Evolutionary conservation across 2,113 vertebrate species (phyloP).

Genomic region (Erinaceus europaeus): DNA sequence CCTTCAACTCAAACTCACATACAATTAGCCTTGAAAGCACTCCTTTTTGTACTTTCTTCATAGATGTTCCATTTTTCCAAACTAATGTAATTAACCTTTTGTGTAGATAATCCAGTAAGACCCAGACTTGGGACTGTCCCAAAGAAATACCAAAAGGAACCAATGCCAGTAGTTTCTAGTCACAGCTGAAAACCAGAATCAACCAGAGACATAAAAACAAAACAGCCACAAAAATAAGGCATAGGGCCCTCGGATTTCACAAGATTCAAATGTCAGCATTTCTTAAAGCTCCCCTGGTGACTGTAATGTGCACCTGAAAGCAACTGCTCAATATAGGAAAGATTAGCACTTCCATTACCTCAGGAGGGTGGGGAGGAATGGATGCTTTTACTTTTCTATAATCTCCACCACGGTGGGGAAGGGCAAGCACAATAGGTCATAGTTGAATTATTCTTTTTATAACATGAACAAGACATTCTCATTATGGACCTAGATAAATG

Average conservation of each 20-base stretch:
- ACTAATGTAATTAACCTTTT: background rate
- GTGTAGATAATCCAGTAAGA: background rate
- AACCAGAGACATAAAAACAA: conserved; percentile 20
- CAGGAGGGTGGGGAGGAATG: background rate
- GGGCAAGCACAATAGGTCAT: background rate
- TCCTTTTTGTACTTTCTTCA: background rate
- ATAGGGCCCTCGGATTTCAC: background rate
- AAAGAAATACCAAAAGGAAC: background rate
- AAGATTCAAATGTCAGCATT: background rate
- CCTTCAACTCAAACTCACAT: background rate
- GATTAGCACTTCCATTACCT: background rate
- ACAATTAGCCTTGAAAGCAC: background rate
- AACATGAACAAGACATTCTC: conserved; percentile 16
- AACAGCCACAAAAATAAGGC: background rate
- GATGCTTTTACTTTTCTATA: background rate
- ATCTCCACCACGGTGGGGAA: background rate
- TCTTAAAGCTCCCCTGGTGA: conserved; percentile 8
- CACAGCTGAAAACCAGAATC: conserved; percentile 11
- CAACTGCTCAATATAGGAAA: background rate
- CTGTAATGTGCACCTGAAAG: background rate
- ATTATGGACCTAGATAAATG: background rate
- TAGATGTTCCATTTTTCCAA: background rate
- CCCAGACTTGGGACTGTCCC: background rate
- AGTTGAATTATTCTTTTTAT: background rate
- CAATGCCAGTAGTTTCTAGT: background rate